phyloP scores from a whole-genome alignment of 2,888 invertebrate species.

The Drepana falcataria region DNA sequence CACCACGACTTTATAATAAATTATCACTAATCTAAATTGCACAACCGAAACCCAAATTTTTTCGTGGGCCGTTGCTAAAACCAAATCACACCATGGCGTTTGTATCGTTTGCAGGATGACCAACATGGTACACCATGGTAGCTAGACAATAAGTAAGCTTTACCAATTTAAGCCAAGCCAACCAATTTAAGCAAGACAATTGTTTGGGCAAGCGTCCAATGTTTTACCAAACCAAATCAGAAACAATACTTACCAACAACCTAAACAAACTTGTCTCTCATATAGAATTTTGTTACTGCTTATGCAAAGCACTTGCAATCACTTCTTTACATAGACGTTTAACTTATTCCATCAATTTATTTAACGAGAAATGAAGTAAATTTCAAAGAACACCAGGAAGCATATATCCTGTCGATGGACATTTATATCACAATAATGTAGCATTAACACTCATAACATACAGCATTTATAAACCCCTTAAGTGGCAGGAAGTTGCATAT shows the following conservation, averaged over 20 bases:
- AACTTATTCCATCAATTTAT: neutral
- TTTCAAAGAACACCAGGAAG: neutral
- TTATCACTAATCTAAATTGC: too few species aligned
- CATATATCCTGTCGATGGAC: neutral
- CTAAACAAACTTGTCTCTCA: too few species aligned
- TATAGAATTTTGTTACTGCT: too few species aligned
- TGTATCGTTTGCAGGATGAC: neutral
- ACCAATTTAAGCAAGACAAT: neutral
- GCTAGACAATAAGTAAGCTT: neutral
- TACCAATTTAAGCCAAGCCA: neutral
- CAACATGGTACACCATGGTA: neutral
- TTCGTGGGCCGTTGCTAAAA: too few species aligned
- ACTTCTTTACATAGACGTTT: neutral
- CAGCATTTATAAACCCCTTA: neutral
- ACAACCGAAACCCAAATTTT: too few species aligned
- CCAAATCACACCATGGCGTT: neutral
- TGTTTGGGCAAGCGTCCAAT: neutral
- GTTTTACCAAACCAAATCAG: too few species aligned
- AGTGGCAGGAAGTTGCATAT: neutral
- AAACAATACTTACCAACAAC: too few species aligned
- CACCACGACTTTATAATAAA: too few species aligned
- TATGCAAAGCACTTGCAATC: too few species aligned
- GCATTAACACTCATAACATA: neutral
- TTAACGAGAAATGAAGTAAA: neutral
- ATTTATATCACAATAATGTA: neutral